Evolutionary conservation across 2,797 vertebrate genomes (phyloP), one percentile per base, ranked within the genome.

Genomic region (Sebastiscus albofasciatus): DNA sequence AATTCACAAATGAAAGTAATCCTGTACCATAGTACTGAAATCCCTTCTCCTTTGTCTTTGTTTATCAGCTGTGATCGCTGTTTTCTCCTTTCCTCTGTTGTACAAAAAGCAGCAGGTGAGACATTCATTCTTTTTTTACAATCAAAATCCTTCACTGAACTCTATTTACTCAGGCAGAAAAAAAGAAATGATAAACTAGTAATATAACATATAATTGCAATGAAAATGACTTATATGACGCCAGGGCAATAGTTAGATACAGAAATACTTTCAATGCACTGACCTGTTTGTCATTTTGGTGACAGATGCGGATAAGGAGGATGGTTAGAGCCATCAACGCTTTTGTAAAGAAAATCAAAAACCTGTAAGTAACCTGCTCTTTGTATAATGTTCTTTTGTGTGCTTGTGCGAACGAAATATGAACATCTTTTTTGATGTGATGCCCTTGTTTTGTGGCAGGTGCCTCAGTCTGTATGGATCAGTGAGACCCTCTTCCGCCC

Each of bases 51-150:
- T 79, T 27, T 82, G 12, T 84, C 5, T 65, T 79, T 90, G 31
- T 67, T 81, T 85, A 69, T 14, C 93, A 99, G 98, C 94, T 85
- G 97, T 98, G 79, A 96, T 98, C 2, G 90, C 88, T 10, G 26
- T 95, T 34, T 99, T 99, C 92, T 98, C 97, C 8, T 73, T 98
- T 80, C 98, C 98, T 55, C 88, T 99, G 78, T 90, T 98, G 59
- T 98, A 98, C 92, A 96, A 94, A 92, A 97, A 97, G 84, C 96
- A 98, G 88, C 96, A 97, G 97, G 98, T 99, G 87, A 91, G 89
- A 59, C 5, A 22, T 59, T 22, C 2, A 22, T 71, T 39, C 2
- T 64, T 65, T 29, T 24, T 20, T 18, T 56, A 34, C 31, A 27
- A 39, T 71, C 18, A n/a, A n/a, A 58, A 59, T 39, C 8, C 3